Base-by-base conservation (phyloP, 2,797 vertebrate species). In the Synaphobranchus kaupii region DNA sequence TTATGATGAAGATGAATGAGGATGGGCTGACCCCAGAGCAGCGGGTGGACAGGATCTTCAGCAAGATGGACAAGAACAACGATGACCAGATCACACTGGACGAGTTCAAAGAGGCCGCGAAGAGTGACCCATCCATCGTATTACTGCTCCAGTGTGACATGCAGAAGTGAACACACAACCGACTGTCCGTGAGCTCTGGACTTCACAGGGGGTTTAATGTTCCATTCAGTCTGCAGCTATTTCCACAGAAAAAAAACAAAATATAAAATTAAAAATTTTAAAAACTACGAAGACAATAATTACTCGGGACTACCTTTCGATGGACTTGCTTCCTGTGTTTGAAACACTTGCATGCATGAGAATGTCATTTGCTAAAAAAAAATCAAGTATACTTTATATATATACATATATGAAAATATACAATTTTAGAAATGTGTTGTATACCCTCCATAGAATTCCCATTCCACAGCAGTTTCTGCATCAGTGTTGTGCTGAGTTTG, bases 301-400 rank as follows among this genome's bases (percentile, higher is more conserved):
- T 97, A 97, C 98, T 98, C 98, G 98, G 73, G 98, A 99, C 98
- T 98, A 98, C 97, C 98, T 98, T 98, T 98, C 96, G 97, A 98
- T 97, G 97, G 98, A 99, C 98, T 98, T 96, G 98, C 98, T 99
- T 99, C 98, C 98, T 98, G 98, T 99, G 98, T 98, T 99, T 96
- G 97, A 97, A 96, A 97, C 96, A 97, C 97, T 97, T 93, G 96
- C 98, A 97, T 99, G 99, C 99, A 99, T 99, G 99, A 99, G 98
- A 99, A 99, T 99, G 98, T 99, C 96, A 98, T 98, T 97, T 97
- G 98, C 98, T 98, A 20, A 97, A 98, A 97, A 97, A 95, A 97
- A 97, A 98, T 98, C 97, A 97, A 98, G 96, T 94, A 94, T 96
- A 95, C 66, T 84, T 82, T 87, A 84, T 88, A 87, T 95, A 96